Evolutionary conservation across 2,113 vertebrate genomes (phyloP).

Genomic region (Phalacrocorax carbo): DNA sequence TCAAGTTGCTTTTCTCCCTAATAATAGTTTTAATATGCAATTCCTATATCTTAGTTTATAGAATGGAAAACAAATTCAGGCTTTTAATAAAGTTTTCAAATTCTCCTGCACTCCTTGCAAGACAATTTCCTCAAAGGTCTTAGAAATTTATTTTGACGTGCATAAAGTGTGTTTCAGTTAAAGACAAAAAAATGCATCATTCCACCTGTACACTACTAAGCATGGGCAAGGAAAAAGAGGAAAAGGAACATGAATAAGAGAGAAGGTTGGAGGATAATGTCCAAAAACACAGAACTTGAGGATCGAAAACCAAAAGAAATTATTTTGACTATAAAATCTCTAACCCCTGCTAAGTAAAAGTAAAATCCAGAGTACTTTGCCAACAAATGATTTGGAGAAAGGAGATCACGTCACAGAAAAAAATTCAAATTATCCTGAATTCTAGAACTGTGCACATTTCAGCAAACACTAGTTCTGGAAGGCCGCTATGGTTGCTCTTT

Average conservation of each 20-base stretch:
- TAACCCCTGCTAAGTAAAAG: background rate
- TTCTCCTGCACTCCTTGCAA: background rate
- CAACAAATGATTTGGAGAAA: background rate
- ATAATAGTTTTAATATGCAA: background rate
- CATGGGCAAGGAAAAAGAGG: background rate
- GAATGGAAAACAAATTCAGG: background rate
- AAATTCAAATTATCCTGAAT: background rate
- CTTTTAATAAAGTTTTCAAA: background rate
- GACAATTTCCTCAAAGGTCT: background rate
- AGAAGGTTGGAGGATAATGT: fast-evolving
- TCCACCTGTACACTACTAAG: background rate
- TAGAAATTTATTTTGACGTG: background rate
- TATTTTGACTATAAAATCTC: background rate
- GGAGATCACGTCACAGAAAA: background rate
- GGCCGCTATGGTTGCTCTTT: background rate
- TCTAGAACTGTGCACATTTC: background rate
- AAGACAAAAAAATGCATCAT: background rate
- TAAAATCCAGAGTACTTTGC: background rate
- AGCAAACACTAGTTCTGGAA: background rate
- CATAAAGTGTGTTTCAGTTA: background rate
- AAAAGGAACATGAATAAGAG: background rate
- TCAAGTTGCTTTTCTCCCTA: background rate
- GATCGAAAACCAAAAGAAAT: fast-evolving
- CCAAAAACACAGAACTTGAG: background rate
- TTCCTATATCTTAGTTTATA: background rate